Percentiles rank a stretch among this genome's conserved stretches.
Evolutionary conservation across 2,888 invertebrate genomes (phyloP).

Genomic region (Agrochola litura): DNA sequence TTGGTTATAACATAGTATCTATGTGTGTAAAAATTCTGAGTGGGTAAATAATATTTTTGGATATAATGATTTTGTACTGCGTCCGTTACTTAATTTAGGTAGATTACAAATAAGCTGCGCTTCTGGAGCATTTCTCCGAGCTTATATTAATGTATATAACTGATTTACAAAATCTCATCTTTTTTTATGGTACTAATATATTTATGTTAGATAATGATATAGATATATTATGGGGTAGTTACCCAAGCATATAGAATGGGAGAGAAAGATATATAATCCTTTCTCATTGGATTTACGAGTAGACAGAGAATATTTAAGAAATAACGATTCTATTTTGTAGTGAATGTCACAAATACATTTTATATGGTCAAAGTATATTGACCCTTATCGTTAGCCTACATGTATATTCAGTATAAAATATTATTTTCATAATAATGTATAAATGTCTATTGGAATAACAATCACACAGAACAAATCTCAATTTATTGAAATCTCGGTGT

Average conservation of each 20-base stretch:
- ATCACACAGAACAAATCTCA: background rate
- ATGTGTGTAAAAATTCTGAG: background rate
- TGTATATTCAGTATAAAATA: background rate
- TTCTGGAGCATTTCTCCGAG: background rate
- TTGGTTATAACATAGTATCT: background rate
- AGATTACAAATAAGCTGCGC: background rate
- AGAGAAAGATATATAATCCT: background rate
- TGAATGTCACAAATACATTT: background rate
- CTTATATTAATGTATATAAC: background rate
- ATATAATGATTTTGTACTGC: background rate
- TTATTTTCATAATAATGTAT: conserved; percentile 17
- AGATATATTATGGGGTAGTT: background rate
- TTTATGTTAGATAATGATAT: background rate
- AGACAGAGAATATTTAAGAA: background rate
- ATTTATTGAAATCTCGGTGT: conserved; percentile 11
- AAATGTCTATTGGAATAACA: conserved; percentile 5
- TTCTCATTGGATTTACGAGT: background rate
- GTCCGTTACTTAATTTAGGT: conserved; percentile 41
- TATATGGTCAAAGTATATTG: background rate
- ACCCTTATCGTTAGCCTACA: background rate
- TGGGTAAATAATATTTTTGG: conserved; percentile 28
- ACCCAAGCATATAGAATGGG: background rate
- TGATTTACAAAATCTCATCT: background rate
- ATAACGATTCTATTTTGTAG: conserved; percentile 14
- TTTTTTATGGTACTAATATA: background rate